Percentiles rank a stretch among this genome's conserved stretches.
These are phyloP conservation scores for Microctenopoma steveboyesi DNA, from an alignment of 2,797 vertebrate species.

Conservation along the genomic window DNA sequence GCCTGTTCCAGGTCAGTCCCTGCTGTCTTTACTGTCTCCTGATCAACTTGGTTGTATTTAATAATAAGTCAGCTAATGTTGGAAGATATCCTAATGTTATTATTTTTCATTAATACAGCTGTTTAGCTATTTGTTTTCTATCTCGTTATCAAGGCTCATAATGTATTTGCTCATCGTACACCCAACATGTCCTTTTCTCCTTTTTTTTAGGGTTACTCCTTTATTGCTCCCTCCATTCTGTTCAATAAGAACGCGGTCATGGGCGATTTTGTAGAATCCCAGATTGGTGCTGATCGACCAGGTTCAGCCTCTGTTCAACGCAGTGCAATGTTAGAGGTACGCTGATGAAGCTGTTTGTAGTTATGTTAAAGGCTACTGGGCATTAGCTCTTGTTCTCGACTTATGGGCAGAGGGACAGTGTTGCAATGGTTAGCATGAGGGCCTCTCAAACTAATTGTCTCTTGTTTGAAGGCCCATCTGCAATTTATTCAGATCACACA, in stretches of 20 bases:
- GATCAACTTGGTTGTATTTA: not conserved
- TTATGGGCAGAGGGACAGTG: not conserved
- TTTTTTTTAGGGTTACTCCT: slow-evolving; percentile 90
- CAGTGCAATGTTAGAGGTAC: slow-evolving; percentile 92
- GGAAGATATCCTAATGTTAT: not conserved
- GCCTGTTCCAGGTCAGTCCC: slow-evolving; percentile 87
- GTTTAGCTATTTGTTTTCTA: not conserved
- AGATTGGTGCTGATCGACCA: slow-evolving; percentile 84
- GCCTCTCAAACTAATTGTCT: not conserved
- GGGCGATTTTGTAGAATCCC: slow-evolving; percentile 85
- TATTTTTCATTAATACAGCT: not conserved
- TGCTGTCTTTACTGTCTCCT: not conserved
- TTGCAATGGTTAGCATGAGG: not conserved
- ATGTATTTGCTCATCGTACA: not conserved
- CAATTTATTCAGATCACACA: not conserved
- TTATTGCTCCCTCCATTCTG: slow-evolving; percentile 92
- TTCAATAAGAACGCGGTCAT: slow-evolving; percentile 92
- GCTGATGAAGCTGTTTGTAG: not conserved
- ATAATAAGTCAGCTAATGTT: not conserved
- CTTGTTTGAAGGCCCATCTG: not conserved
- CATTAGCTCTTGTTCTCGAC: not conserved
- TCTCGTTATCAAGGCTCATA: not conserved
- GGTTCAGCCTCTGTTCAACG: slow-evolving; percentile 89
- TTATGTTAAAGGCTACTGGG: not conserved
- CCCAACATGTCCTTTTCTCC: slow-evolving; percentile 13